These are phyloP conservation scores for Apis cerana DNA, from an alignment of 1,140 invertebrate genomes.

Conservation along the genomic window DNA sequence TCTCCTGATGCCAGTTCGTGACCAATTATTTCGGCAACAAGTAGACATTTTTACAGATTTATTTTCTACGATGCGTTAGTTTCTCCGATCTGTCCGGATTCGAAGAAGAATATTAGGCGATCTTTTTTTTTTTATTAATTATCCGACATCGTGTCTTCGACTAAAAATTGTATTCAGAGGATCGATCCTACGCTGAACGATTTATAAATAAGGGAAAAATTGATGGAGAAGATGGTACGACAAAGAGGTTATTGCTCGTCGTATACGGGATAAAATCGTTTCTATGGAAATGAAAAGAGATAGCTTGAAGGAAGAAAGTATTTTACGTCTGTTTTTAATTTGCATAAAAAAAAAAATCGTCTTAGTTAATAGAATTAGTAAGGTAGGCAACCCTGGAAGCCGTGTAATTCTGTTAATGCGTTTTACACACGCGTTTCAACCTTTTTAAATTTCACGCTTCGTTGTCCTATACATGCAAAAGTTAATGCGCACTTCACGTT, in stretches of 20 bases:
- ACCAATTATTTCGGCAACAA: slow-evolving; percentile 23
- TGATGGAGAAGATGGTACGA: too few relatives aligned
- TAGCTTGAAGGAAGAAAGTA: not conserved
- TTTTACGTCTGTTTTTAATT: not conserved
- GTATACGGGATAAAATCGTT: too few relatives aligned
- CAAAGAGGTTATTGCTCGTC: too few relatives aligned
- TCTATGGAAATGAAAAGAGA: too few relatives aligned
- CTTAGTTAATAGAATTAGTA: not conserved
- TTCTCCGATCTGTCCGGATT: not conserved
- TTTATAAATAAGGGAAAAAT: too few relatives aligned
- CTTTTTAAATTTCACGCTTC: slow-evolving; percentile 35
- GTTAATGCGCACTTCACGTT: slow-evolving; percentile 3
- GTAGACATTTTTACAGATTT: too few relatives aligned
- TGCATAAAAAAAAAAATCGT: not conserved
- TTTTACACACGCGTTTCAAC: slow-evolving; percentile 29
- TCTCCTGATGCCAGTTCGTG: slow-evolving; percentile 3
- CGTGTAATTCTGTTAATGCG: slow-evolving; percentile 35
- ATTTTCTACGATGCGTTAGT: not conserved
- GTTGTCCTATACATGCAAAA: not conserved
- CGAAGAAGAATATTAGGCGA: not conserved
- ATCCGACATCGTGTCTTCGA: not conserved
- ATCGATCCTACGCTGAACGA: too few relatives aligned
- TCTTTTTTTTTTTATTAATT: not conserved
- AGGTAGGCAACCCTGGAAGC: not conserved
- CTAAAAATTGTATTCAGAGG: too few relatives aligned